Evolutionary conservation across 35 echinoderm and acorn worm species (phyloP).

Genomic region (Antedon bifida): DNA sequence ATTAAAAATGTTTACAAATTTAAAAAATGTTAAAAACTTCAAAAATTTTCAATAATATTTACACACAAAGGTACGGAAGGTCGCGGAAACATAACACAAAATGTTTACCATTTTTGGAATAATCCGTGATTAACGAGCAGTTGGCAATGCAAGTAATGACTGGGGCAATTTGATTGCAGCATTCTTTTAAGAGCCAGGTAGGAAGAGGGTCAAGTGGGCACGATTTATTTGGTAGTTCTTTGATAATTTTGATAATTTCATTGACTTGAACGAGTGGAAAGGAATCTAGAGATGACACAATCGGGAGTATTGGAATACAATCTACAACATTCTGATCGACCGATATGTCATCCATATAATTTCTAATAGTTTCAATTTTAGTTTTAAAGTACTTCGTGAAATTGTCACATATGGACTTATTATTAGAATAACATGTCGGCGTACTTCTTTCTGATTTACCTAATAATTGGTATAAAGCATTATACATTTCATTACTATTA

Average conservation of each 20-base stretch:
- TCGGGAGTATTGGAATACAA: background rate
- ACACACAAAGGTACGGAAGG: no score
- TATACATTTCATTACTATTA: background rate
- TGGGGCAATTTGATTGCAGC: background rate
- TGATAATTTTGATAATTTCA: background rate
- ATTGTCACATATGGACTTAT: background rate
- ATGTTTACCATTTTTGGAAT: no score
- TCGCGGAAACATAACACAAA: no score
- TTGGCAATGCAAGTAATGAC: background rate
- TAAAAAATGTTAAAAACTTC: no score
- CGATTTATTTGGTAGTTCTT: background rate
- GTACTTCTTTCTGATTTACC: background rate
- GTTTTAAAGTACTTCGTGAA: constrained; percentile 10
- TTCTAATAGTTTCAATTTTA: constrained; percentile 4
- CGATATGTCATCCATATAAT: background rate
- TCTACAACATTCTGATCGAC: background rate
- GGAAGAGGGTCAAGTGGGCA: background rate
- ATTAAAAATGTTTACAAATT: no score
- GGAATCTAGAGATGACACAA: background rate
- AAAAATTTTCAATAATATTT: no score
- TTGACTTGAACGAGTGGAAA: background rate
- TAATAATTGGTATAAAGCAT: background rate
- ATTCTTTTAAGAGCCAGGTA: background rate
- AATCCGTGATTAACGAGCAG: no score
- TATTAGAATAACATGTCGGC: background rate